These are phyloP conservation scores for Hetaerina titia DNA, from an alignment of 2,888 invertebrate genomes.

Conservation along the genomic window DNA sequence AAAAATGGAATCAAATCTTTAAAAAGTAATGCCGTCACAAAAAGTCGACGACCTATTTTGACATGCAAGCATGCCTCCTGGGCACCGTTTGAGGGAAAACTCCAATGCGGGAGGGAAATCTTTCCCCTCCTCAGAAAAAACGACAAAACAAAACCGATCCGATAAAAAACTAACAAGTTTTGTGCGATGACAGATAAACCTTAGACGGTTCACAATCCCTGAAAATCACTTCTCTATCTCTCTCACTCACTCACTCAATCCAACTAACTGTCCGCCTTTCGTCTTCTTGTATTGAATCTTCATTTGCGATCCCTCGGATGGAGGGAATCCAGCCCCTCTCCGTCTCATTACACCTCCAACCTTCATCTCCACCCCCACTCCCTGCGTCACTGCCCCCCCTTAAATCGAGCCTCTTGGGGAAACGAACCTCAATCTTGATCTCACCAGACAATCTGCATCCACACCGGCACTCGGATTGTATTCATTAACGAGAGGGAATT, in stretches of 20 bases:
- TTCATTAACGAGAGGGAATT: constrained; percentile 56
- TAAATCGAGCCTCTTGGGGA: not conserved
- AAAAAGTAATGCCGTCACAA: not conserved
- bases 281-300: constrained; percentile 34
- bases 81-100: not conserved
- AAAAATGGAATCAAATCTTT: not conserved
- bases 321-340: not conserved
- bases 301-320: not conserved
- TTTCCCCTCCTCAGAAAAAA: not conserved
- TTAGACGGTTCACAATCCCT: not conserved
- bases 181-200: not conserved
- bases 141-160: not conserved
- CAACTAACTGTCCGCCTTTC: not conserved
- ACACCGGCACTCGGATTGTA: not conserved
- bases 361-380: not conserved
- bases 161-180: not conserved
- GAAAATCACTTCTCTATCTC: constrained; percentile 18
- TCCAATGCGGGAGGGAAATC: constrained; percentile 19
- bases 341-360: not conserved
- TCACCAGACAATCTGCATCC: constrained; percentile 34
- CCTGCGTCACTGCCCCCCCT: not conserved
- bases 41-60: not conserved
- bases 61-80: not conserved
- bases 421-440: constrained; percentile 53
- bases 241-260: not conserved